These are phyloP conservation scores for Chalcosyrphus nemorum DNA, from an alignment of 2,888 invertebrate genomes.

Conservation along the genomic window DNA sequence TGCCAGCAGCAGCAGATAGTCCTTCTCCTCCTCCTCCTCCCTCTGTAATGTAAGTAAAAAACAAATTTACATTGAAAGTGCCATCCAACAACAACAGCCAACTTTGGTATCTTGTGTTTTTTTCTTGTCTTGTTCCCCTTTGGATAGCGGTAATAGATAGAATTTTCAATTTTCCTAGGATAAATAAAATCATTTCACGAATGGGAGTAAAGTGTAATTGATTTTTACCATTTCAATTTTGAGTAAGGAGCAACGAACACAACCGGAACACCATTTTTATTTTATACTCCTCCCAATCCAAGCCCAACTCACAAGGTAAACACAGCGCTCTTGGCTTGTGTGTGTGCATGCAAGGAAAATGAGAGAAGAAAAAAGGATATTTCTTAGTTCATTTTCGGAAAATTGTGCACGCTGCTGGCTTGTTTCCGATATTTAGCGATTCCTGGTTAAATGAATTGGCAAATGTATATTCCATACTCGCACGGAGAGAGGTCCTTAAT, in stretches of 20 bases:
- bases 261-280: slow-evolving; percentile 31
- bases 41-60: slow-evolving; percentile 13
- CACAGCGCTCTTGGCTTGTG: neutral
- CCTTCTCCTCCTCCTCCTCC: neutral
- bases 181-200: slow-evolving; percentile 73
- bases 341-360: too few species aligned
- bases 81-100: slow-evolving; percentile 14
- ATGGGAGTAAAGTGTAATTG: slow-evolving; percentile 71
- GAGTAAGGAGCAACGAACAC: slow-evolving; percentile 22
- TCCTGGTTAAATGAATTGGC: slow-evolving; percentile 66
- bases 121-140: too few species aligned
- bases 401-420: slow-evolving; percentile 44
- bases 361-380: slow-evolving; percentile 17
- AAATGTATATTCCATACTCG: slow-evolving; percentile 48
- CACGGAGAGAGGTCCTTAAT: slow-evolving; percentile 67
- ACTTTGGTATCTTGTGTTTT: slow-evolving; percentile 28
- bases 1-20: neutral
- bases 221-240: slow-evolving; percentile 73
- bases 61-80: slow-evolving; percentile 65
- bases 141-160: too few species aligned
- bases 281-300: too few species aligned
- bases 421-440: slow-evolving; percentile 63
- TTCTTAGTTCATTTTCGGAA: slow-evolving; percentile 29
- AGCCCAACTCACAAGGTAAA: too few species aligned
- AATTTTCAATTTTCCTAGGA: slow-evolving; percentile 71